A percentile compares a stretch with the other conserved stretches of the same genome.
Conservation (phyloP, 2,797 vertebrate genomes). For the Astyanax mexicanus region DNA sequence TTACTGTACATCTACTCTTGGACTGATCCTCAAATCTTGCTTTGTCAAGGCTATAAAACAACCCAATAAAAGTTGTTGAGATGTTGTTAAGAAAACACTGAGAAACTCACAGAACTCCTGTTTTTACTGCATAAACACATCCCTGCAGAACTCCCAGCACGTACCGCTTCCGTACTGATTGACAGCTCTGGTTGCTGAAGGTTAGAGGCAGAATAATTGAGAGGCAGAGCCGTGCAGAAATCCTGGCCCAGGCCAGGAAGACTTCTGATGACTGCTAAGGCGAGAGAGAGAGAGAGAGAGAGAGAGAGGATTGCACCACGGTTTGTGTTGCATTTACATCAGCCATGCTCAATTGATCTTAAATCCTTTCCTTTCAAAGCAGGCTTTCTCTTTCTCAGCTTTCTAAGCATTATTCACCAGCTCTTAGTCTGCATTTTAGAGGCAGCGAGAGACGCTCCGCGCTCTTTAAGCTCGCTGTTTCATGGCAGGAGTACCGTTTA, state of each 20-base stretch:
- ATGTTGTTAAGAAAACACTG: background rate
- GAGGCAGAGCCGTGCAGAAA: conserved; percentile 47
- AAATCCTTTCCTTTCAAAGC: conserved; percentile 58
- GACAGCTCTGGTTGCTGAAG: conserved; percentile 49
- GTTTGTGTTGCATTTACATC: conserved; percentile 56
- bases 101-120: background rate
- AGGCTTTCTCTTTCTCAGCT: conserved; percentile 48
- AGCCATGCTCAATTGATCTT: conserved; percentile 37
- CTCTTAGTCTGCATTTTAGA: conserved; percentile 48
- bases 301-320: conserved; percentile 12
- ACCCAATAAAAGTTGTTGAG: background rate
- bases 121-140: background rate
- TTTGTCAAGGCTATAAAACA: background rate
- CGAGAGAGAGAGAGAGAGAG: too few relatives aligned
- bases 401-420: conserved; percentile 44
- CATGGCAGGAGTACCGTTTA: conserved; percentile 51
- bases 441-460: conserved; percentile 23
- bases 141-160: background rate
- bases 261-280: conserved; percentile 60
- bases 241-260: conserved; percentile 47
- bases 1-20: too few relatives aligned
- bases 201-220: conserved; percentile 38
- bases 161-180: conserved; percentile 38
- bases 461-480: conserved; percentile 35
- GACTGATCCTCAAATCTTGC: background rate